Conservation (phyloP, 2,888 invertebrate genomes). For the Noctua pronuba region DNA sequence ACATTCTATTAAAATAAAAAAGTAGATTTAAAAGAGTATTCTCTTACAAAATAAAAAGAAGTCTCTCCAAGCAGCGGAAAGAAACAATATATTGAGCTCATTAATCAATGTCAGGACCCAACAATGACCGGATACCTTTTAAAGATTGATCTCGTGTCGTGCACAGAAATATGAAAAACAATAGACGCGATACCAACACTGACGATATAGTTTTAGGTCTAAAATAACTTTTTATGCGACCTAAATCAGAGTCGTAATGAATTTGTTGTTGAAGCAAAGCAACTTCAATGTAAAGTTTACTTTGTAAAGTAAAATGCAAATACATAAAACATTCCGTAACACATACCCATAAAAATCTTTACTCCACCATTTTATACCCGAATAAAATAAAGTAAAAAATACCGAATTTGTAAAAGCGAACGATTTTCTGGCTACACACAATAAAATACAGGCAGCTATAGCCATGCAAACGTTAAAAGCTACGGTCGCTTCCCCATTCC, state of each 20-base stretch:
- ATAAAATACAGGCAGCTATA: slow-evolving; percentile 66
- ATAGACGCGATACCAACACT: slow-evolving; percentile 37
- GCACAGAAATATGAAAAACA: slow-evolving; percentile 67
- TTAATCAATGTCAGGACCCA: slow-evolving; percentile 81
- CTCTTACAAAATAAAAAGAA: slow-evolving; percentile 58
- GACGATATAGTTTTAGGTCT: slow-evolving; percentile 30
- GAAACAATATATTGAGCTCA: slow-evolving; percentile 80
- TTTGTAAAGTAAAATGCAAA: slow-evolving; percentile 55
- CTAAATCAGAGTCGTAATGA: slow-evolving; percentile 14
- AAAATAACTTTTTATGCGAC: slow-evolving; percentile 6
- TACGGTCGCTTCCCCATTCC: slow-evolving; percentile 72
- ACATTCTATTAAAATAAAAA: background rate
- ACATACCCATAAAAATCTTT: slow-evolving; percentile 53
- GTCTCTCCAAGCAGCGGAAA: slow-evolving; percentile 68
- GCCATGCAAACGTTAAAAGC: slow-evolving; percentile 76
- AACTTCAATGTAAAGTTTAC: slow-evolving; percentile 21
- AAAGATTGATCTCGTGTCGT: slow-evolving; percentile 67
- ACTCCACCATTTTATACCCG: slow-evolving; percentile 50
- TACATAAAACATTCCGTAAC: slow-evolving; percentile 39
- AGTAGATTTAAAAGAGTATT: slow-evolving; percentile 6
- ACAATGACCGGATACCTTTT: slow-evolving; percentile 79
- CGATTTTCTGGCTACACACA: slow-evolving; percentile 66
- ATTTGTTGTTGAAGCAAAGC: slow-evolving; percentile 13
- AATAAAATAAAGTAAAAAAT: slow-evolving; percentile 63
- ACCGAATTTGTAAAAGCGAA: slow-evolving; percentile 62